Percentiles rank a stretch among this genome's conserved stretches.
Conservation (phyloP, 2,888 invertebrate species). For the Thereva unica region DNA sequence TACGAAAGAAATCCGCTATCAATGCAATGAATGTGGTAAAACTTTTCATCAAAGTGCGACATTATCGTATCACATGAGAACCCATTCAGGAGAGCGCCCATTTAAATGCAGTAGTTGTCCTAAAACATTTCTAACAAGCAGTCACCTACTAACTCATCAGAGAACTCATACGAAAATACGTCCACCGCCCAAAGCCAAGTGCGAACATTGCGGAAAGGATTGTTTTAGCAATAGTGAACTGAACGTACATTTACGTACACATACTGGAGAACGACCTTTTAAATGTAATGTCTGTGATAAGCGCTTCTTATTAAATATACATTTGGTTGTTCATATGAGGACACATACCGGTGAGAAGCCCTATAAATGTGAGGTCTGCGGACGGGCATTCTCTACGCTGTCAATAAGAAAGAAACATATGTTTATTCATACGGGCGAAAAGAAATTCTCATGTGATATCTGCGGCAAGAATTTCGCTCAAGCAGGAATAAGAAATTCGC, state of each 20-base stretch:
- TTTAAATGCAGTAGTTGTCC: slow-evolving; percentile 29
- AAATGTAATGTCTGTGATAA: slow-evolving; percentile 36
- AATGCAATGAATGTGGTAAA: slow-evolving; percentile 36
- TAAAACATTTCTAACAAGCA: slow-evolving; percentile 29
- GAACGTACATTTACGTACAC: slow-evolving; percentile 37
- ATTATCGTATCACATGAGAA: slow-evolving; percentile 35
- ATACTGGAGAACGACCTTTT: slow-evolving; percentile 38
- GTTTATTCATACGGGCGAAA: slow-evolving; percentile 36
- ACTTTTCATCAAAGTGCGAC: slow-evolving; percentile 29
- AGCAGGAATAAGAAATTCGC: slow-evolving; percentile 33
- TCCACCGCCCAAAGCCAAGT: slow-evolving; percentile 29
- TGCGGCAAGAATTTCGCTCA: slow-evolving; percentile 38
- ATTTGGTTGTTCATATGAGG: slow-evolving; percentile 38
- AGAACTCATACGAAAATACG: slow-evolving; percentile 33
- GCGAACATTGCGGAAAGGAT: slow-evolving; percentile 32
- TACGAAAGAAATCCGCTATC: slow-evolving; percentile 24
- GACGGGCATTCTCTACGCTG: slow-evolving; percentile 23
- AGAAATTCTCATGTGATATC: slow-evolving; percentile 36
- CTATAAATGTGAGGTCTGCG: slow-evolving; percentile 35
- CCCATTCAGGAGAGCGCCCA: slow-evolving; percentile 32
- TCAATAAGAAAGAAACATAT: slow-evolving; percentile 36
- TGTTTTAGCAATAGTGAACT: slow-evolving; percentile 35
- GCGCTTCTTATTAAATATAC: slow-evolving; percentile 33
- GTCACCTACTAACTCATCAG: slow-evolving; percentile 34
- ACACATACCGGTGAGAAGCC: slow-evolving; percentile 39